Evolutionary conservation across 1,140 invertebrate genomes (phyloP), one percentile per base, ranked within the genome.

Genomic region (Galleria mellonella): DNA sequence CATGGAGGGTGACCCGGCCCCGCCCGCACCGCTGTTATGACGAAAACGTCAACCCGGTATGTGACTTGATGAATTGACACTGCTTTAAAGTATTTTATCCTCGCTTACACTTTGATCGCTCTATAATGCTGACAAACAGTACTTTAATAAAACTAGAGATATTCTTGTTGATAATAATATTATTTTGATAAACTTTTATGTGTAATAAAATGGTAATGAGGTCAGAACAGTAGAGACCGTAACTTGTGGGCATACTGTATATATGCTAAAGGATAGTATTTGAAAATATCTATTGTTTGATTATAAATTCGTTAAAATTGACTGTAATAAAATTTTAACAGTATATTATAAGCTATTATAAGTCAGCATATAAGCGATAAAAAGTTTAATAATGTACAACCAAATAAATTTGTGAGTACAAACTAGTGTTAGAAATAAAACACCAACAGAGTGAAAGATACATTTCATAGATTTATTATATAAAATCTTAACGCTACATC

Each of bases 401-500:
- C 9, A 9, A 31, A 31, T 9, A 10, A 9, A 10, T 2, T 31
- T 31, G 10, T 31, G 10, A 8, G 30, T 31, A 31, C 9, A 1
- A 14, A 17, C n/a, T 17, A 37, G 11, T 23, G 2, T 15, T 38
- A 14, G 13, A 67, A 75, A 72, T 64, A 57, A 73, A 74, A 71
- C 57, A 38, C 43, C 38, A 46, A 49, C 51, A 69, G 47, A 62
- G 46, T 78, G 72, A 68, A 76, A 76, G 69, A 72, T 84, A 82
- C 76, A 84, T 84, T 84, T 82, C 67, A 82, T 81, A 78, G 68
- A 79, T 84, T 84, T 84, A 84, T 82, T 84, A 84, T 84, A 84
- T 82, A 84, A 84, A 84, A 82, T 78, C 77, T 82, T 82, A 81
- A 62, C 42, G 51, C 72, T 82, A 82, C 74, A 62, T 76, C 66